phyloP scores from a whole-genome alignment of 2,797 vertebrate species.

The Hydrophis major region DNA sequence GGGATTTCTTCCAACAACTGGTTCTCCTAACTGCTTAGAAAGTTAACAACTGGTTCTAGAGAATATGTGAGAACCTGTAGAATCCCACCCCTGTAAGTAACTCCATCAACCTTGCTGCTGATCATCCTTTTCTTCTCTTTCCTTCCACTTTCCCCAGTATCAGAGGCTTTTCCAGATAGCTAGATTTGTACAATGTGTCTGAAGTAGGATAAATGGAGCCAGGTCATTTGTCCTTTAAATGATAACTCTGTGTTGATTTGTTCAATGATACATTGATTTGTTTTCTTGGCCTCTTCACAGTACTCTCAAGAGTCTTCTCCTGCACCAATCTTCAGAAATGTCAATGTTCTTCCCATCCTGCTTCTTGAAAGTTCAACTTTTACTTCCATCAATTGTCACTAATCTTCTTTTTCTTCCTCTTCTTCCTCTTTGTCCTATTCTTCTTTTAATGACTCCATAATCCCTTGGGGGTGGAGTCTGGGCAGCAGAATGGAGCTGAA shows the following conservation, averaged over 20 bases:
- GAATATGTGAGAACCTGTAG: too few relatives aligned
- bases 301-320: background rate
- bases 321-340: background rate
- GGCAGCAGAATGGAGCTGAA: too few relatives aligned
- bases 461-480: too few relatives aligned
- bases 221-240: background rate
- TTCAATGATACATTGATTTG: background rate
- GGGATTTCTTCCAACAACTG: too few relatives aligned
- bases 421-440: too few relatives aligned
- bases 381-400: background rate
- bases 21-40: too few relatives aligned
- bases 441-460: too few relatives aligned
- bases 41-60: too few relatives aligned
- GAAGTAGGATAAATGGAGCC: background rate
- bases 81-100: background rate
- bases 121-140: background rate
- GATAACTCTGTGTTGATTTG: background rate
- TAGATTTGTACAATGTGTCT: background rate
- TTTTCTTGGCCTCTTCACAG: background rate
- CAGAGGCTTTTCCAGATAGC: background rate
- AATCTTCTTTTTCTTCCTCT: too few relatives aligned
- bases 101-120: background rate
- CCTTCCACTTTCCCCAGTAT: background rate
- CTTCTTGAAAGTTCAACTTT: background rate
- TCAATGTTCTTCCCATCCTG: background rate